Percentiles rank a stretch among this genome's conserved stretches.
phyloP scores from a whole-genome alignment of 2,888 invertebrate genomes.

The Heliconius ismenius region DNA sequence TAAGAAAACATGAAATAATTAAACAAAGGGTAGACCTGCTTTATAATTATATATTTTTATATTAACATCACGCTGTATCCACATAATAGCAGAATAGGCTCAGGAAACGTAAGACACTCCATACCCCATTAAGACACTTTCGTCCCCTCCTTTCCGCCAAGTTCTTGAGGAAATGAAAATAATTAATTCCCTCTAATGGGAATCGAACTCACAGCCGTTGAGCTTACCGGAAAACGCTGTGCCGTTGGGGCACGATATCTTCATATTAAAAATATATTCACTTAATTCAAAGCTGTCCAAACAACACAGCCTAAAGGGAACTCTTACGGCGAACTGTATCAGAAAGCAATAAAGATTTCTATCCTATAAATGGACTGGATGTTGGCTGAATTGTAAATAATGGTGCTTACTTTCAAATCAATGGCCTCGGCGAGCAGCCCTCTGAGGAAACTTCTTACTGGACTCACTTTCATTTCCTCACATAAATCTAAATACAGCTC shows the following conservation, averaged over 20 bases:
- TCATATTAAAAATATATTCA: conserved; percentile 5
- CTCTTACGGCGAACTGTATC: conserved; percentile 38
- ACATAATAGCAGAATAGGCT: too few relatives aligned
- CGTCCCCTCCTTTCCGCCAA: too few relatives aligned
- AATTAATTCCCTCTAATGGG: background rate
- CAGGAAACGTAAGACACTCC: too few relatives aligned
- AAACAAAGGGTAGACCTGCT: too few relatives aligned
- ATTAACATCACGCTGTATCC: too few relatives aligned
- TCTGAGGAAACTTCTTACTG: conserved; percentile 48
- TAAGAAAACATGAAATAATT: background rate
- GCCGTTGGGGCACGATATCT: background rate
- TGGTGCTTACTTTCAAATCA: conserved; percentile 49
- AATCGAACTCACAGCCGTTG: background rate
- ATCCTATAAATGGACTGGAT: conserved; percentile 40
- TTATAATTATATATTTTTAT: too few relatives aligned
- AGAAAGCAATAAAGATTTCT: conserved; percentile 43
- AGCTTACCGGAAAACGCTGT: too few relatives aligned
- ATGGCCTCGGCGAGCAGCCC: conserved; percentile 51
- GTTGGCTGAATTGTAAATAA: conserved; percentile 42
- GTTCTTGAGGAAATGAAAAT: background rate
- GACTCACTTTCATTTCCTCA: conserved; percentile 49
- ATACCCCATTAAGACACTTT: too few relatives aligned
- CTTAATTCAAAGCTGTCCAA: background rate
- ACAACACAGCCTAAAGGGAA: conserved; percentile 17
- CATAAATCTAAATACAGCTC: conserved; percentile 50